These are phyloP conservation scores for Dorcus hopei DNA, from an alignment of 2,888 invertebrate species.

Conservation along the genomic window DNA sequence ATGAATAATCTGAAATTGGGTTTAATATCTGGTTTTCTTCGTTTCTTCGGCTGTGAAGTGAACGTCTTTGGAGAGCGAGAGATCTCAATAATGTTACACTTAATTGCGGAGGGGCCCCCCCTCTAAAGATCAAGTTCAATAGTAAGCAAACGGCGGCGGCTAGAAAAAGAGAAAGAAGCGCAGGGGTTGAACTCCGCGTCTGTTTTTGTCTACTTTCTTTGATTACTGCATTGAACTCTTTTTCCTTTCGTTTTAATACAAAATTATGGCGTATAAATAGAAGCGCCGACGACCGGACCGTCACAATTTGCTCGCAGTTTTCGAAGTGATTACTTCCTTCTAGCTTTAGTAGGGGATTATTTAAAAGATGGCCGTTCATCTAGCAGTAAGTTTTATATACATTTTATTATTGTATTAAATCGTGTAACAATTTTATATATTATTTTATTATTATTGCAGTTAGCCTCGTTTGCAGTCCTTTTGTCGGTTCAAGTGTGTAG, in stretches of 20 bases:
- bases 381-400: slow-evolving; percentile 51
- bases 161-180: background rate
- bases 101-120: slow-evolving; percentile 2
- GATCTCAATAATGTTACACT: no score
- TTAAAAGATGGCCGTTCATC: slow-evolving; percentile 50
- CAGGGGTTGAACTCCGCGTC: slow-evolving; percentile 23
- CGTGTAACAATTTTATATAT: background rate
- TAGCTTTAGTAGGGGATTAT: slow-evolving; percentile 11
- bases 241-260: slow-evolving; percentile 33
- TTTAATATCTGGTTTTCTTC: no score
- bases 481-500: slow-evolving; percentile 2
- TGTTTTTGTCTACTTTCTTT: slow-evolving; percentile 12
- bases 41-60: no score
- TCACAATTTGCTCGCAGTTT: slow-evolving; percentile 24
- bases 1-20: no score
- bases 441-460: slow-evolving; percentile 9
- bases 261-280: slow-evolving; percentile 29
- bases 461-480: slow-evolving; percentile 8
- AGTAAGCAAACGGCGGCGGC: background rate
- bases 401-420: background rate
- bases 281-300: slow-evolving; percentile 10
- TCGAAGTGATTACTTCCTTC: slow-evolving; percentile 17
- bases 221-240: slow-evolving; percentile 18
- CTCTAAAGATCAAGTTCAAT: slow-evolving; percentile 14
- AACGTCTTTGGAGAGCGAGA: no score